Evolutionary conservation across 2,888 invertebrate species (phyloP).

Genomic region (Autographa gamma): DNA sequence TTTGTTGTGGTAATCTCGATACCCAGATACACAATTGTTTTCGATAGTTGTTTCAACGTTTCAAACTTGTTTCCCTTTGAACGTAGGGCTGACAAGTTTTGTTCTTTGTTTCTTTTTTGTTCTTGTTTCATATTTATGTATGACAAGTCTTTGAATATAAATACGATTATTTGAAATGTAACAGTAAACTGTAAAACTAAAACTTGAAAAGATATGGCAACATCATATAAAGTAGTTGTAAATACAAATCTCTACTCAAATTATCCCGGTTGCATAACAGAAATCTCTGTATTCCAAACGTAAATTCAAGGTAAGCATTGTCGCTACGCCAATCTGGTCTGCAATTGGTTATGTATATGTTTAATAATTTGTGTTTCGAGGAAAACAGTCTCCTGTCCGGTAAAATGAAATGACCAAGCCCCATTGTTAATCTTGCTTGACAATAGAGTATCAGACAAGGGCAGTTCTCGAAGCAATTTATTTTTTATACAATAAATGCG

Average conservation of each 20-base stretch:
- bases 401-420: conserved; percentile 7
- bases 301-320: not conserved
- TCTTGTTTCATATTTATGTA: conserved; percentile 33
- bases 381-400: conserved; percentile 5
- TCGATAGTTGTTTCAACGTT: conserved; percentile 54
- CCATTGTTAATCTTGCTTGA: conserved; percentile 13
- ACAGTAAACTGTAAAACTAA: too few species aligned
- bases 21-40: conserved; percentile 52
- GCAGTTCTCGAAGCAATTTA: conserved; percentile 42
- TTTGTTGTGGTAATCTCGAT: conserved; percentile 57
- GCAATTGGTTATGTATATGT: not conserved
- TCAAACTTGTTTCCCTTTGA: conserved; percentile 46
- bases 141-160: not conserved
- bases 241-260: too few species aligned
- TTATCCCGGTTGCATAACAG: too few species aligned
- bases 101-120: conserved; percentile 43
- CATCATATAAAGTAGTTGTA: too few species aligned
- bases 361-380: not conserved
- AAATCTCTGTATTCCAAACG: not conserved
- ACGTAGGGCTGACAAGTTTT: conserved; percentile 46
- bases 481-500: conserved; percentile 67
- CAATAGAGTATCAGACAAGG: conserved; percentile 32
- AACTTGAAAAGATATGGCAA: too few species aligned
- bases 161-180: too few species aligned
- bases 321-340: too few species aligned